Evolutionary conservation across 2,888 invertebrate genomes (phyloP).

Genomic region (Strigamia maritima): DNA sequence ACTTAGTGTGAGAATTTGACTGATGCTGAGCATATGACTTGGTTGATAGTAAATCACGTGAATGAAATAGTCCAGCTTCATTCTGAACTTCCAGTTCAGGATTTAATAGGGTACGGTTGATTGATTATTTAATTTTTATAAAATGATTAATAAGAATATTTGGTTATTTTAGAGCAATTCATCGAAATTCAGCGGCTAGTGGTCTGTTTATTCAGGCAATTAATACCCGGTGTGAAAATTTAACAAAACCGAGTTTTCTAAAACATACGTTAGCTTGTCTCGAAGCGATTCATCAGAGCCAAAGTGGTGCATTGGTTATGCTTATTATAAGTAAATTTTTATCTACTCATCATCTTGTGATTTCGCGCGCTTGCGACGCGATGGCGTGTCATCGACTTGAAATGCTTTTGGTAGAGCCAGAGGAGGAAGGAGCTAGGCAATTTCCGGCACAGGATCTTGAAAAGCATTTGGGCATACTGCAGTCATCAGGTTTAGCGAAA

Average conservation of each 20-base stretch:
- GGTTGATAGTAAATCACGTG: conserved; percentile 72
- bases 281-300: conserved; percentile 61
- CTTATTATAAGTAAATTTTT: conserved; percentile 64
- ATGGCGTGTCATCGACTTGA: conserved; percentile 67
- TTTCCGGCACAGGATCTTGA: conserved; percentile 67
- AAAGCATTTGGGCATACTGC: conserved; percentile 62
- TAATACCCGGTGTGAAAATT: conserved; percentile 63
- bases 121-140: neutral
- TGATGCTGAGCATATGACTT: conserved; percentile 69
- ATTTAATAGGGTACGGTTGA: conserved; percentile 56
- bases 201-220: conserved; percentile 69
- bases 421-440: conserved; percentile 60
- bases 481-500: conserved; percentile 53
- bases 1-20: conserved; percentile 61
- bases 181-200: conserved; percentile 65
- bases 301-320: conserved; percentile 68
- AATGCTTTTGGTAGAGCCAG: conserved; percentile 62
- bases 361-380: conserved; percentile 67
- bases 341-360: conserved; percentile 64
- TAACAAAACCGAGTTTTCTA: conserved; percentile 63
- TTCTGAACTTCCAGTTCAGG: conserved; percentile 64
- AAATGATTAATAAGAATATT: neutral
- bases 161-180: conserved; percentile 56
- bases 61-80: conserved; percentile 64
- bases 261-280: conserved; percentile 67